Evolutionary conservation across 2,888 invertebrate genomes (phyloP), one percentile per base, ranked within the genome.

Genomic region (Synergus gifuensis): DNA sequence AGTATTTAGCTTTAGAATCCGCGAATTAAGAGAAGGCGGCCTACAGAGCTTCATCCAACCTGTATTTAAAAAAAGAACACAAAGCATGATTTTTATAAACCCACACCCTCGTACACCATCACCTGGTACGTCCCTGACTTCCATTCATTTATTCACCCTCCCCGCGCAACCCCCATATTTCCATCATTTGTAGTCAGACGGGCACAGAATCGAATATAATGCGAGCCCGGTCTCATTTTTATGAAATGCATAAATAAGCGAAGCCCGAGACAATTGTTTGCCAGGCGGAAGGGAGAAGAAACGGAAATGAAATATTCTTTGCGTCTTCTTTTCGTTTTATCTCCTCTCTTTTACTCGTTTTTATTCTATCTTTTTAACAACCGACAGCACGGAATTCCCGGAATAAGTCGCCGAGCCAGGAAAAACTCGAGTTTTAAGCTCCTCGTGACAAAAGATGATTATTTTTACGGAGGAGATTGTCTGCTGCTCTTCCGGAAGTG

Each of bases 191-290:
- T 73, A 54, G 54, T 73, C 73, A 40, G 66, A 66, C 66, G 66
- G 44, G 67, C 44, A 67, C 44, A 67, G 67, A 66, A 66, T 66
- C 66, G 44, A 44, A 67, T 67, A 67, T 67, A 44, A 44, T 67
- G 67, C 44, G 69, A 69, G 54, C n/a, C 73, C 73, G 73, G 73
- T 73, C 73, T 73, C 73, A 73, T 73, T 73, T 73, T 73, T 73
- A 73, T 73, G 54, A 73, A 73, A 73, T 73, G 73, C 73, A 73
- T 73, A 73, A 73, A 73, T 73, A 73, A 73, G 73, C 73, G 54
- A 54, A 73, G 73, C 16, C 16, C 73, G 54, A 54, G 54, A 73
- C 73, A 73, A 73, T 73, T 73, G 73, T 73, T 73, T n/a, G 73
- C 73, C 36, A 49, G 66, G 66, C 66, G 49, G 73, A 73, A 73